Conservation (phyloP, 1,140 invertebrate genomes). For the Phthorimaea operculella region DNA sequence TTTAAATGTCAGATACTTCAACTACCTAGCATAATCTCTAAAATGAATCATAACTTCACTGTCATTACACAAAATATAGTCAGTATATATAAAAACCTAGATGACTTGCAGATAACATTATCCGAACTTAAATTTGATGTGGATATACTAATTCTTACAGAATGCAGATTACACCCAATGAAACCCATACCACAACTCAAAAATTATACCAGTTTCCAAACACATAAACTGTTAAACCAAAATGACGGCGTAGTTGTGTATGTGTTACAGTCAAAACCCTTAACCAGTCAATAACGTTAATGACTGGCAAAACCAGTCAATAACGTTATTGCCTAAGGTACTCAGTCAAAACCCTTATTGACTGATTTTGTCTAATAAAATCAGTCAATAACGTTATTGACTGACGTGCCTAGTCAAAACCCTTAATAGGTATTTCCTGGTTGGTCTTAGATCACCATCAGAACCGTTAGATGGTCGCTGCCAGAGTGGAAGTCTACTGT, state of each 20-base stretch:
- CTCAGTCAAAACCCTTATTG: too few species aligned
- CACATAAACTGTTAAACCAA: slow-evolving; percentile 2
- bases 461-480: too few species aligned
- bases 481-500: too few species aligned
- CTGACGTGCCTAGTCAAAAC: too few species aligned
- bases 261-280: too few species aligned
- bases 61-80: slow-evolving; percentile 5
- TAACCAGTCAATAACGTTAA: too few species aligned
- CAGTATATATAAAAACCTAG: slow-evolving; percentile 10
- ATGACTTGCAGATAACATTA: neutral
- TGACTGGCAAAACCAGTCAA: too few species aligned
- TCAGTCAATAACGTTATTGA: too few species aligned
- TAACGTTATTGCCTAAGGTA: too few species aligned
- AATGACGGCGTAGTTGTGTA: slow-evolving; percentile 4
- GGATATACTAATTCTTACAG: slow-evolving; percentile 7
- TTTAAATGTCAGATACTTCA: neutral
- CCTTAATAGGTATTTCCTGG: too few species aligned
- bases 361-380: too few species aligned
- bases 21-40: neutral
- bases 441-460: too few species aligned
- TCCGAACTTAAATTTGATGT: neutral
- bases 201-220: neutral
- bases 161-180: slow-evolving; percentile 2
- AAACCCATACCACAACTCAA: slow-evolving; percentile 1
- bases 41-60: neutral